These are phyloP conservation scores for Simalia tracyae DNA, from an alignment of 2,797 vertebrate genomes.

Conservation along the genomic window DNA sequence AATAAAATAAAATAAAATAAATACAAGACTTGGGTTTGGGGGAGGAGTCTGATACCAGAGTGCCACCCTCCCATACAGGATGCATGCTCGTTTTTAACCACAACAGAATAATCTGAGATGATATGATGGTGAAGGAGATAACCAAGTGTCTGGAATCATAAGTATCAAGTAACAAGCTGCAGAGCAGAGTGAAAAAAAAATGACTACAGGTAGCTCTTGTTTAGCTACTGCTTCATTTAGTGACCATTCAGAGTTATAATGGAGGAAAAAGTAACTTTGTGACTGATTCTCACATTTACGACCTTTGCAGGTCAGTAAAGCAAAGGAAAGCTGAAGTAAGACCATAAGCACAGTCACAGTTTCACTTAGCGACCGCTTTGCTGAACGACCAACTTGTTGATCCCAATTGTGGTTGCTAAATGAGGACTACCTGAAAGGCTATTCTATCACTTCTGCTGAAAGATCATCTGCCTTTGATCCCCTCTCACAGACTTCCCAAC, in stretches of 20 bases:
- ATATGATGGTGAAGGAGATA: not conserved
- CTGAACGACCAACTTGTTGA: not conserved
- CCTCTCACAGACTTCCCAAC: not conserved
- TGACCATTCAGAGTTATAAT: not conserved
- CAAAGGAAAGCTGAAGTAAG: not conserved
- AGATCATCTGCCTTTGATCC: not conserved
- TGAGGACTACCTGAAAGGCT: not conserved
- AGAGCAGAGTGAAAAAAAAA: not conserved
- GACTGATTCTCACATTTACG: not conserved
- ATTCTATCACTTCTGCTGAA: not conserved
- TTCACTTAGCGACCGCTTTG: not conserved
- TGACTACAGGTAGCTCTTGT: not conserved
- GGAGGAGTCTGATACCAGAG: not conserved
- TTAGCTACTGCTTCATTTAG: not conserved
- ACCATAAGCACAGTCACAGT: not conserved
- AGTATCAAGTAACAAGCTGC: not conserved
- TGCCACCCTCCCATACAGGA: not conserved
- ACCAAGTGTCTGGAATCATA: not conserved
- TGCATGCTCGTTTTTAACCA: not conserved
- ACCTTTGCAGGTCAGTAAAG: not conserved
- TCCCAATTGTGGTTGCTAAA: not conserved
- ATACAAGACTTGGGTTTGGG: not conserved
- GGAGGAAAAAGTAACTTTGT: not conserved
- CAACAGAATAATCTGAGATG: not conserved
- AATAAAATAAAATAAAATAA: not conserved